These are phyloP conservation scores for Saturnia japonica DNA, from an alignment of 2,888 invertebrate genomes.

Conservation along the genomic window DNA sequence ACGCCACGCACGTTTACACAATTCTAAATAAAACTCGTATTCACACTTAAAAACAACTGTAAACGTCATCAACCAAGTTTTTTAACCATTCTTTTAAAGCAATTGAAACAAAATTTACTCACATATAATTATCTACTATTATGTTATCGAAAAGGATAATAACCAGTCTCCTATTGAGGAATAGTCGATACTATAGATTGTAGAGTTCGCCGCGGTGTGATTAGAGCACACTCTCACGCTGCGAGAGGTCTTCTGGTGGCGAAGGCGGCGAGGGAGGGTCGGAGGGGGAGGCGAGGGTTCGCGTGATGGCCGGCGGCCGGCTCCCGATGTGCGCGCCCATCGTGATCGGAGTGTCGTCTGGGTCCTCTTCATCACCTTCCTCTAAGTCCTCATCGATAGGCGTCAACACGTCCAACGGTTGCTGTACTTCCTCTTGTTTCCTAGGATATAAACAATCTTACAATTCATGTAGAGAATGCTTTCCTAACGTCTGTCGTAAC, in stretches of 20 bases:
- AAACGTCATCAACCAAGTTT: too few relatives aligned
- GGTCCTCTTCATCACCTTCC: conserved; percentile 88
- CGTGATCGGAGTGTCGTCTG: conserved; percentile 86
- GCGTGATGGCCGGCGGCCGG: conserved; percentile 87
- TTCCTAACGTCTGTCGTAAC: too few relatives aligned
- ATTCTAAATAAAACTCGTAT: too few relatives aligned
- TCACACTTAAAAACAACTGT: too few relatives aligned
- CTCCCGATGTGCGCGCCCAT: conserved; percentile 74
- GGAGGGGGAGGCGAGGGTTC: conserved; percentile 87
- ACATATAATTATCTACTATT: too few relatives aligned
- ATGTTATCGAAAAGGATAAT: background rate
- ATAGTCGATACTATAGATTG: conserved; percentile 1
- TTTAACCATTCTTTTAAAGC: background rate
- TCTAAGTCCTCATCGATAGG: conserved; percentile 91
- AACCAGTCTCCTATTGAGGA: background rate
- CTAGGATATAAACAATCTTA: conserved; percentile 37
- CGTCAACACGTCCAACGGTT: conserved; percentile 87
- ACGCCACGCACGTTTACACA: too few relatives aligned
- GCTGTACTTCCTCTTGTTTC: conserved; percentile 83
- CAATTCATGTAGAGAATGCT: too few relatives aligned
- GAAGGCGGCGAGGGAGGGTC: conserved; percentile 67
- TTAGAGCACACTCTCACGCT: conserved; percentile 88
- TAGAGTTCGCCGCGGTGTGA: background rate
- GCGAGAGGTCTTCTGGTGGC: conserved; percentile 66
- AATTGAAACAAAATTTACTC: background rate